phyloP scores from a whole-genome alignment of 2,113 vertebrate species.

The Cichladusa arquata region DNA sequence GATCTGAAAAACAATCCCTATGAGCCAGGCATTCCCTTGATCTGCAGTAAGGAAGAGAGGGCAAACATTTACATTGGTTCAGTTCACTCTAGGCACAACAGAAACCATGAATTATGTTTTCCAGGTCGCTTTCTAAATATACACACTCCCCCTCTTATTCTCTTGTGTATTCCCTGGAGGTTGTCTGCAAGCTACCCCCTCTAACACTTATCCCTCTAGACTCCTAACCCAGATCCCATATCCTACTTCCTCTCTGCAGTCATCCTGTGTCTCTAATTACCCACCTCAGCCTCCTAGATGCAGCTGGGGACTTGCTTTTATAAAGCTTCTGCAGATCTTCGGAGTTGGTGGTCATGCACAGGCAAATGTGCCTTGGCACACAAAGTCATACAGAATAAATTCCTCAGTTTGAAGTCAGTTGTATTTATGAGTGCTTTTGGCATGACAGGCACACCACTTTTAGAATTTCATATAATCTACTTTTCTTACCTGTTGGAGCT shows the following conservation, averaged over 20 bases:
- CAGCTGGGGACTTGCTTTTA: not conserved
- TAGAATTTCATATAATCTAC: not conserved
- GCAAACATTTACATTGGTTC: not conserved
- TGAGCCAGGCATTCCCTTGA: not conserved
- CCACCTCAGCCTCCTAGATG: not conserved
- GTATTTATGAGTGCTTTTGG: not conserved
- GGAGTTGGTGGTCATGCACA: not conserved
- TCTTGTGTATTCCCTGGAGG: not conserved
- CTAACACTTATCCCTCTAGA: not conserved
- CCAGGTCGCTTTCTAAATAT: slow-evolving; percentile 32
- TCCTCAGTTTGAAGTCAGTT: not conserved
- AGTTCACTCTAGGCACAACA: not conserved
- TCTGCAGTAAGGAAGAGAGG: not conserved
- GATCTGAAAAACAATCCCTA: not conserved
- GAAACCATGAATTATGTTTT: not conserved
- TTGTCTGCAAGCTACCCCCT: not conserved
- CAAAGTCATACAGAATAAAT: not conserved
- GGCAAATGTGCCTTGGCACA: not conserved
- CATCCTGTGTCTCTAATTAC: not conserved
- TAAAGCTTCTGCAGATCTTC: not conserved
- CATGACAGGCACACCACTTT: not conserved
- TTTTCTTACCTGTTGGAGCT: not conserved
- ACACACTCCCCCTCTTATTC: not conserved
- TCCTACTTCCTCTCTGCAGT: not conserved
- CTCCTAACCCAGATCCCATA: not conserved